phyloP scores from a whole-genome alignment of 2,888 invertebrate genomes.

The Epiblema foenella region DNA sequence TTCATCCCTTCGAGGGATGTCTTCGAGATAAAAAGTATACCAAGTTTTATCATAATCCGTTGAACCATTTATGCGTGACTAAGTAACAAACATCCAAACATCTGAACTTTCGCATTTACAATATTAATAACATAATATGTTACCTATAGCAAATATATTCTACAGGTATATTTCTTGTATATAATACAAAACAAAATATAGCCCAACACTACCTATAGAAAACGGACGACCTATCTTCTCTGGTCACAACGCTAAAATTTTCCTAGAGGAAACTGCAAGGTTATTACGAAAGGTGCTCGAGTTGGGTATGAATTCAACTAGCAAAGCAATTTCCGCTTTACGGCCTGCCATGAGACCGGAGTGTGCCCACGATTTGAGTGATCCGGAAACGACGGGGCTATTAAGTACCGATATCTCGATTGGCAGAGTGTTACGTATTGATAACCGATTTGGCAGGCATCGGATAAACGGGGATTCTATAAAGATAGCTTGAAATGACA shows the following conservation, averaged over 20 bases:
- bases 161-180: too few relatives aligned
- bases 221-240: constrained; percentile 50
- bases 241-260: constrained; percentile 67
- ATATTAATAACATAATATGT: too few relatives aligned
- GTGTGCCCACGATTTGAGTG: constrained; percentile 56
- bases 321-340: constrained; percentile 81
- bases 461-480: constrained; percentile 29
- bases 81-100: too few relatives aligned
- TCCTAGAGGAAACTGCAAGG: constrained; percentile 65
- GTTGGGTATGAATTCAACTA: constrained; percentile 76
- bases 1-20: too few relatives aligned
- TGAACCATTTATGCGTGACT: too few relatives aligned
- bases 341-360: constrained; percentile 65
- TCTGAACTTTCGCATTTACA: too few relatives aligned
- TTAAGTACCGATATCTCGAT: constrained; percentile 40
- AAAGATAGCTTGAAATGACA: constrained; percentile 17
- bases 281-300: constrained; percentile 68
- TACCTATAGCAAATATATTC: too few relatives aligned
- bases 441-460: constrained; percentile 35
- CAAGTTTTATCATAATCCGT: too few relatives aligned
- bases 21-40: too few relatives aligned
- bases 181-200: not conserved
- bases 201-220: constrained; percentile 33
- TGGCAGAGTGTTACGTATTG: constrained; percentile 37
- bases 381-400: constrained; percentile 39